Conservation (phyloP, 2,113 vertebrate genomes). For the Pterocles burchelli region DNA sequence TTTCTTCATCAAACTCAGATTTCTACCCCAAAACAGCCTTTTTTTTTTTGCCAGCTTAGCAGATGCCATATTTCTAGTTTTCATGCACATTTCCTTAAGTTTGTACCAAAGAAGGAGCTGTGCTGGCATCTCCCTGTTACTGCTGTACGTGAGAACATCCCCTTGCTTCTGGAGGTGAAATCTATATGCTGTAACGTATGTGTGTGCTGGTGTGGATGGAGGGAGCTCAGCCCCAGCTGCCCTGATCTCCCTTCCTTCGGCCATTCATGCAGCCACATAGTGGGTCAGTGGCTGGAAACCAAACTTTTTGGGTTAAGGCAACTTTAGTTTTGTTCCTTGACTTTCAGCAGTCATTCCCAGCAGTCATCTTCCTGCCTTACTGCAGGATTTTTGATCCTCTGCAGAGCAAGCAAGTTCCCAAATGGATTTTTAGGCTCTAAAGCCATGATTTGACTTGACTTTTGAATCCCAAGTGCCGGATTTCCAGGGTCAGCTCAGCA, state of each 20-base stretch:
- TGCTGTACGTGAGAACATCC: accelerated
- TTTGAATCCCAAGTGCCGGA: background rate
- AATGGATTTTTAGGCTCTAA: background rate
- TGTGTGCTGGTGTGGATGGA: background rate
- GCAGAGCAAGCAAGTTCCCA: background rate
- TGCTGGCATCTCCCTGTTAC: background rate
- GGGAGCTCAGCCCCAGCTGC: background rate
- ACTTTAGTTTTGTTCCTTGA: background rate
- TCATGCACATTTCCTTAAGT: background rate
- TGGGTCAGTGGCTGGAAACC: background rate
- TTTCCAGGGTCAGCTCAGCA: background rate
- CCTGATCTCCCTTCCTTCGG: background rate
- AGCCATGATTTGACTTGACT: background rate
- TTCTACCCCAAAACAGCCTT: background rate
- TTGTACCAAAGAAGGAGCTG: background rate
- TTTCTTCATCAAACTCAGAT: background rate
- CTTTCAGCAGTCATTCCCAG: background rate
- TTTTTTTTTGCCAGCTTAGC: background rate
- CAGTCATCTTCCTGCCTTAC: background rate
- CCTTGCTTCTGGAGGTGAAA: background rate
- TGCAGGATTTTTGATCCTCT: background rate
- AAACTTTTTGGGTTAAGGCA: background rate
- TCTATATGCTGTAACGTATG: background rate
- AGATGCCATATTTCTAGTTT: background rate
- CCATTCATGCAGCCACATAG: accelerated